Evolutionary conservation across 2,888 invertebrate species (phyloP).

Genomic region (Meghimatium bilineatum): DNA sequence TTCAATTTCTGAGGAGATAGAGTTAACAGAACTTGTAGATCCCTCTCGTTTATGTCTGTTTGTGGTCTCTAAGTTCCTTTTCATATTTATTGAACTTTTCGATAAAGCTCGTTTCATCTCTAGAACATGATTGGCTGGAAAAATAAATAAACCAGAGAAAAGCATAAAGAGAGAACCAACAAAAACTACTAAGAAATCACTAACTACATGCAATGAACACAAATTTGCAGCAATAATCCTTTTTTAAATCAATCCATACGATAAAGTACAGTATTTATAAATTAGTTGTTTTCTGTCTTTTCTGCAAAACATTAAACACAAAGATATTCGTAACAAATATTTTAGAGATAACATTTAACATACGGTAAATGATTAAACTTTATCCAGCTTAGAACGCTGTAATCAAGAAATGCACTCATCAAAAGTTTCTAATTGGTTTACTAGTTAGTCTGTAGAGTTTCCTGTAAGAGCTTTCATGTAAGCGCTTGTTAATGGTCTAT

Average conservation of each 20-base stretch:
- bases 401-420: no score
- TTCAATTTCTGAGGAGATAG: constrained; percentile 38
- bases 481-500: no score
- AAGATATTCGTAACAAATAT: no score
- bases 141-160: not conserved
- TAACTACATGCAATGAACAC: not conserved
- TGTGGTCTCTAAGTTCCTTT: constrained; percentile 53
- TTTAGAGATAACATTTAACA: no score
- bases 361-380: no score
- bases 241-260: not conserved
- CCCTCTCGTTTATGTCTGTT: constrained; percentile 59
- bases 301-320: no score
- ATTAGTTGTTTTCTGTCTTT: no score
- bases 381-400: no score
- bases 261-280: not conserved
- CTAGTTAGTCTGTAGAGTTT: no score
- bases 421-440: no score
- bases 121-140: constrained; percentile 42
- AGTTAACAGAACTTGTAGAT: constrained; percentile 63
- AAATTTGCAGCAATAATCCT: not conserved
- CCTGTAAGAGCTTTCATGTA: no score
- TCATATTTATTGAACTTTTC: constrained; percentile 36
- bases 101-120: constrained; percentile 37
- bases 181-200: not conserved
- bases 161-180: not conserved